Conservation (phyloP, 2,888 invertebrate genomes). For the Torymus aiolomorphi region DNA sequence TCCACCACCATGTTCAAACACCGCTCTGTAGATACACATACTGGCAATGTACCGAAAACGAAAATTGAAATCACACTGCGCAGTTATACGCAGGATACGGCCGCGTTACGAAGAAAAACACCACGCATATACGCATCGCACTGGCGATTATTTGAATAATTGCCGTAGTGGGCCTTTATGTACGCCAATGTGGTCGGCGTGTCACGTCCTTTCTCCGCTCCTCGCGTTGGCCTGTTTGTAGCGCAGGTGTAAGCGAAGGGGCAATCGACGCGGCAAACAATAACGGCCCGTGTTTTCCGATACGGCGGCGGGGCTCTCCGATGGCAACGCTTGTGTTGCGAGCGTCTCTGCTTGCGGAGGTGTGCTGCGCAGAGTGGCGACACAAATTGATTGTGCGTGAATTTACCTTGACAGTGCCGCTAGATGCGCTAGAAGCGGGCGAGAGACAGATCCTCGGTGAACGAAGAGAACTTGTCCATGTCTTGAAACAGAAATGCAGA, state of each 20-base stretch:
- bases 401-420: constrained; percentile 75
- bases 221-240: background rate
- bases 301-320: background rate
- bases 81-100: background rate
- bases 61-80: constrained; percentile 31
- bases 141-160: constrained; percentile 46
- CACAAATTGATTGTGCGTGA: constrained; percentile 45
- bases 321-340: background rate
- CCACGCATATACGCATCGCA: background rate
- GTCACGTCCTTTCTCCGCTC: constrained; percentile 36
- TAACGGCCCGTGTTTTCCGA: constrained; percentile 17
- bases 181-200: constrained; percentile 2
- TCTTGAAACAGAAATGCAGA: constrained; percentile 68
- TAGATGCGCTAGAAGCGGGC: constrained; percentile 76
- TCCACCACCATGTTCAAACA: too few relatives aligned
- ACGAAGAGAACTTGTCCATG: constrained; percentile 75
- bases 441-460: constrained; percentile 74
- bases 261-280: constrained; percentile 29
- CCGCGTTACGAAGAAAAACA: constrained; percentile 13
- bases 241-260: background rate
- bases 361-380: background rate
- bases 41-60: background rate
- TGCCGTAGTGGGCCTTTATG: constrained; percentile 5
- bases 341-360: background rate
- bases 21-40: too few relatives aligned